Evolutionary conservation across 2,888 invertebrate species (phyloP), one percentile per base, ranked within the genome.

Genomic region (Drosophila subsilvestris): DNA sequence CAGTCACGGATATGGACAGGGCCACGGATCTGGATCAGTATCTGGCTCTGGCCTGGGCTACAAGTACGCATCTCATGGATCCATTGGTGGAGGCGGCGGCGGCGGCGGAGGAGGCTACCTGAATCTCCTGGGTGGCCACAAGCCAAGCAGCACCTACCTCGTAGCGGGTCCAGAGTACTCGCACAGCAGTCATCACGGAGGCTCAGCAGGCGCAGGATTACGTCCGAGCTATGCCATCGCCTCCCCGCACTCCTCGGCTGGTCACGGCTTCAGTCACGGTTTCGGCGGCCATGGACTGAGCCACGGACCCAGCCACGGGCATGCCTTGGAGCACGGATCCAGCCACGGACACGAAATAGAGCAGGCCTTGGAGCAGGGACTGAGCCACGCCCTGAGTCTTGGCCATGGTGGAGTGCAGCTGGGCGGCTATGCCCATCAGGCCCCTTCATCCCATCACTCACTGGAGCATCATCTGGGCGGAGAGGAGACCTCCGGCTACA

Each of bases 401-500:
- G 56, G 66, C 14, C 65, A 49, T 32, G 54, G 37, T 1, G 47
- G 45, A 6, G 25, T 29, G 1, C 45, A 49, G 29, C 65, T 56
- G 17, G 43, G 37, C 6, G 37, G 37, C n/a, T 37, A 37, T 37
- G 6, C 37, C n/a, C 37, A 37, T 37, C 14, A n/a, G 6, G 27
- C 42, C 48, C 27, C 73, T 62, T 6, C 68, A 54, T 10, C 54
- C 68, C 20, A 12, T 54, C 18, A 44, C 59, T 18, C 49, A 59
- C 44, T 32, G 22, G 37, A 44, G 29, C 17, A 44, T 43, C 17
- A 9, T 29, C 17, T 20, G 29, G 12, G 25, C 27, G 61, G 53
- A 10, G 63, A 75, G 18, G 67, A 82, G 47, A 66, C 75, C 9
- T 4, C 66, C 2, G 84, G 84, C 10, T 83, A 80, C 25, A 83